Conservation (phyloP, 2,888 invertebrate genomes). For the Serrognathus titanus region DNA sequence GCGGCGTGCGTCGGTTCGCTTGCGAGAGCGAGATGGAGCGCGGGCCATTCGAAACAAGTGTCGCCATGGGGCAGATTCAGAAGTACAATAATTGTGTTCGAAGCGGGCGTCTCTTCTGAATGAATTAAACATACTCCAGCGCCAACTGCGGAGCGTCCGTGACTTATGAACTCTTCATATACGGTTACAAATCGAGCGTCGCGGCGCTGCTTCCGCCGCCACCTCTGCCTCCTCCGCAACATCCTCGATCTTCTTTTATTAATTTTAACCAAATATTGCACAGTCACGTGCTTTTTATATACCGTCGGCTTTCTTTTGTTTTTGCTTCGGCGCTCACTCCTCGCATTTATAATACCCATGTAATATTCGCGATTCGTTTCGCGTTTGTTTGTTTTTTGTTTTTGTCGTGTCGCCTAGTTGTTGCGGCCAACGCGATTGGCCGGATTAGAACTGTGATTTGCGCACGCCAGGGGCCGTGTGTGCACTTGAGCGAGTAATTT, state of each 20-base stretch:
- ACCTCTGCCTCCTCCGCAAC: neutral
- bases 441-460: too few relatives aligned
- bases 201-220: neutral
- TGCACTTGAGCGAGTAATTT: too few relatives aligned
- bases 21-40: neutral
- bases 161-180: conserved; percentile 31
- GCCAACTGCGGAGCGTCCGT: conserved; percentile 8
- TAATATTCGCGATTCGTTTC: too few relatives aligned
- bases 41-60: conserved; percentile 59
- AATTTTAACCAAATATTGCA: conserved; percentile 34
- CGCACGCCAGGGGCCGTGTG: too few relatives aligned
- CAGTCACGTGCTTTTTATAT: conserved; percentile 33
- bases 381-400: too few relatives aligned
- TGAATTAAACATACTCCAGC: conserved; percentile 25
- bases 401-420: too few relatives aligned
- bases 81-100: conserved; percentile 51
- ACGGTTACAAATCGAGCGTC: conserved; percentile 30
- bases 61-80: conserved; percentile 54
- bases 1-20: neutral
- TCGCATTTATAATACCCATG: neutral
- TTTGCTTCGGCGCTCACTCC: conserved; percentile 1
- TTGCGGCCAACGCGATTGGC: too few relatives aligned
- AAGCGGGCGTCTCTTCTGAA: conserved; percentile 13
- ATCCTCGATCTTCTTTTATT: conserved; percentile 28
- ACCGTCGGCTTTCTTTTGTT: conserved; percentile 10